Conservation (phyloP, 2,888 invertebrate genomes). For the Cremastinae sp. region DNA sequence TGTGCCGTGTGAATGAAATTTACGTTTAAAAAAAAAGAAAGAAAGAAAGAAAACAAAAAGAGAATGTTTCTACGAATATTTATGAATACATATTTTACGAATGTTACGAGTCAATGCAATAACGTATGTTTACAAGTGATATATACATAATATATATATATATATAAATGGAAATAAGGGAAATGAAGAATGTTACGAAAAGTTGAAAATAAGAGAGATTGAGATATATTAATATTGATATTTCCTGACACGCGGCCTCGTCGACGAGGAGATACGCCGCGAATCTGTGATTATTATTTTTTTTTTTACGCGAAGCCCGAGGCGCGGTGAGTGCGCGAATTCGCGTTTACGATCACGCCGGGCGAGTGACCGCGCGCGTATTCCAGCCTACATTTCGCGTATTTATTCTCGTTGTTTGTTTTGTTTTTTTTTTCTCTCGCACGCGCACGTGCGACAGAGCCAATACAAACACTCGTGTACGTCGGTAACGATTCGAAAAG, state of each 20-base stretch:
- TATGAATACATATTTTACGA: constrained; percentile 63
- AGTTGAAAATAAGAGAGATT: constrained; percentile 21
- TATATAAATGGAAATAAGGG: background rate
- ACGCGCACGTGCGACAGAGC: constrained; percentile 38
- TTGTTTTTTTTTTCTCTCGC: constrained; percentile 23
- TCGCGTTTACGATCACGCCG: background rate
- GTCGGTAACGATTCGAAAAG: constrained; percentile 35
- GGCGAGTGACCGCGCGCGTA: constrained; percentile 44
- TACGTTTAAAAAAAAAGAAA: constrained; percentile 31
- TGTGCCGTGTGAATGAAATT: constrained; percentile 37
- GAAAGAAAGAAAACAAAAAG: constrained; percentile 20
- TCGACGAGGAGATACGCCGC: background rate
- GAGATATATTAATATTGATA: constrained; percentile 6
- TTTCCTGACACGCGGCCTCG: background rate
- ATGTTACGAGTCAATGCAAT: constrained; percentile 58
- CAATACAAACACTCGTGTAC: constrained; percentile 18
- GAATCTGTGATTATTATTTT: constrained; percentile 13
- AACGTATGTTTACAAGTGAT: constrained; percentile 53
- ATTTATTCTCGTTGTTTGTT: background rate
- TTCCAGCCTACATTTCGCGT: no score
- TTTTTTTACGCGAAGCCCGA: background rate
- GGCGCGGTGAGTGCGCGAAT: constrained; percentile 16
- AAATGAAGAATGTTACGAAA: constrained; percentile 45
- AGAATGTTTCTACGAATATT: constrained; percentile 60
- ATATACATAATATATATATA: constrained; percentile 13